phyloP scores from a whole-genome alignment of 2,888 invertebrate genomes.

The Melanargia galathea region DNA sequence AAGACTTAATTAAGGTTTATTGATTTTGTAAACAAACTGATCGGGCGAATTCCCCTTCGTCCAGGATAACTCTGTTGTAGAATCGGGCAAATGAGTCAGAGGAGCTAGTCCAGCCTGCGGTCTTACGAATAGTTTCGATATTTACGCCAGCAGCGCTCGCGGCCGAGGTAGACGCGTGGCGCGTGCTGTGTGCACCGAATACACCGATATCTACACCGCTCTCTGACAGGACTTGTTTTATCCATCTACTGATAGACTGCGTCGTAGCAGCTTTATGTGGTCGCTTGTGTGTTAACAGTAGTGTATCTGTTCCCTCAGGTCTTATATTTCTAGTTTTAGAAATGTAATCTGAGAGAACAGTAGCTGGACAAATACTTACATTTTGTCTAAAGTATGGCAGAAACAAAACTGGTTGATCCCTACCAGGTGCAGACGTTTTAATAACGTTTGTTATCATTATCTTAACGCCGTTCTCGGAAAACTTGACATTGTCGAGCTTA shows the following conservation, averaged over 20 bases:
- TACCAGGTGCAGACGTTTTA: constrained; percentile 11
- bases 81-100: constrained; percentile 2
- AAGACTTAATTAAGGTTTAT: too few relatives aligned
- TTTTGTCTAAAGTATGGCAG: constrained; percentile 17
- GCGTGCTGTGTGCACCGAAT: constrained; percentile 12
- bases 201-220: not conserved
- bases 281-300: not conserved
- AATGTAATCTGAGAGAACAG: constrained; percentile 12
- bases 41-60: not conserved
- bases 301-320: not conserved
- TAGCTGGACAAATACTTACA: constrained; percentile 11
- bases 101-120: not conserved
- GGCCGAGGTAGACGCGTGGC: too few relatives aligned
- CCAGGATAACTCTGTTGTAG: not conserved
- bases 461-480: not conserved
- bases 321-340: constrained; percentile 3
- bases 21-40: not conserved
- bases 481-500: constrained; percentile 37
- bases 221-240: constrained; percentile 1
- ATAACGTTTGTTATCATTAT: constrained; percentile 10
- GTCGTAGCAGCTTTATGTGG: constrained; percentile 14
- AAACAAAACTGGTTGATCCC: constrained; percentile 7
- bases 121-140: constrained; percentile 9
- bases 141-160: not conserved
- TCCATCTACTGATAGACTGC: constrained; percentile 16